These are phyloP conservation scores for Thereva unica DNA, from an alignment of 2,888 invertebrate species.

Conservation along the genomic window DNA sequence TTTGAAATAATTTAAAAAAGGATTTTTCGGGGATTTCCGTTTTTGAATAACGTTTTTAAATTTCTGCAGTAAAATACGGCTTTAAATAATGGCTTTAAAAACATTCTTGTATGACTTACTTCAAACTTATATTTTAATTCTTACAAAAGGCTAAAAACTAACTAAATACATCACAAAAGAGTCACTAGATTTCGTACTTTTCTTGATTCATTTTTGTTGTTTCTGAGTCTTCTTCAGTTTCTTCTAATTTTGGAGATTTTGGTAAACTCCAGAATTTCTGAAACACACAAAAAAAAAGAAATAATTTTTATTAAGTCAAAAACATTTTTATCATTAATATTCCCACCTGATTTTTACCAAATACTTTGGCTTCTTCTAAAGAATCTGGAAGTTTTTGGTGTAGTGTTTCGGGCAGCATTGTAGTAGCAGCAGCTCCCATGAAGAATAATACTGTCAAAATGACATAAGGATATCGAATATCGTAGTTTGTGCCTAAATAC, in stretches of 20 bases:
- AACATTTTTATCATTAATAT: slow-evolving; percentile 7
- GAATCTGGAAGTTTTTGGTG: slow-evolving; percentile 68
- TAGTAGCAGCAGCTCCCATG: slow-evolving; percentile 59
- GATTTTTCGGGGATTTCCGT: too few relatives aligned
- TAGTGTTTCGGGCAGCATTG: slow-evolving; percentile 67
- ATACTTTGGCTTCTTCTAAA: slow-evolving; percentile 64
- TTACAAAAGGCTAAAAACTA: too few relatives aligned
- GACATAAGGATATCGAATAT: slow-evolving; percentile 59
- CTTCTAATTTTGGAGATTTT: slow-evolving; percentile 49
- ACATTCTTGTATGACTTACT: too few relatives aligned
- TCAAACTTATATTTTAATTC: too few relatives aligned
- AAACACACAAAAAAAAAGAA: slow-evolving; percentile 39
- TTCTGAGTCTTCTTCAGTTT: slow-evolving; percentile 38
- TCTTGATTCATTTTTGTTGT: slow-evolving; percentile 48
- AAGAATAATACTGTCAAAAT: slow-evolving; percentile 57
- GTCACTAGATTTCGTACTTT: slow-evolving; percentile 44
- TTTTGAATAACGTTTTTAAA: too few relatives aligned
- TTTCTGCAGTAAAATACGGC: too few relatives aligned
- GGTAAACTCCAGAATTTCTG: slow-evolving; percentile 58
- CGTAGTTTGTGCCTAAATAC: slow-evolving; percentile 60
- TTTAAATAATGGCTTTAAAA: too few relatives aligned
- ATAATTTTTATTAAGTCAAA: neutral
- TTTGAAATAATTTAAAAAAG: too few relatives aligned
- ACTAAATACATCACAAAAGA: too few relatives aligned
- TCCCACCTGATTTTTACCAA: slow-evolving; percentile 60